Evolutionary conservation across 2,113 vertebrate genomes (phyloP).

Genomic region (Ancistrus triradiatus): DNA sequence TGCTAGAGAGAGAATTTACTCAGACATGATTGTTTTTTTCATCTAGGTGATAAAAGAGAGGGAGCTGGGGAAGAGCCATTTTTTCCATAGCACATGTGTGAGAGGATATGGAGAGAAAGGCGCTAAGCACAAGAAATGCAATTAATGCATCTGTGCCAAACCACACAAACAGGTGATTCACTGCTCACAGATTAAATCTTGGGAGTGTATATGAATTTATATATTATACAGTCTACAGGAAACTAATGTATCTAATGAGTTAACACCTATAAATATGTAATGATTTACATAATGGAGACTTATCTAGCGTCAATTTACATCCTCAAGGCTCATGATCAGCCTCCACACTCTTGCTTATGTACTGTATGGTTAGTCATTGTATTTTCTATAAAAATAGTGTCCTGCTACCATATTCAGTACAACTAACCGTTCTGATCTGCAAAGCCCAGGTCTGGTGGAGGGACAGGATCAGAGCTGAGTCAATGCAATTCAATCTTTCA

Average conservation of each 20-base stretch:
- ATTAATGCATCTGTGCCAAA: constrained; percentile 25
- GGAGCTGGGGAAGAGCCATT: constrained; percentile 10
- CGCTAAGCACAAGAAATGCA: constrained; percentile 33
- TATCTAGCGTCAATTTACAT: background rate
- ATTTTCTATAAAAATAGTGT: background rate
- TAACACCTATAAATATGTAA: background rate
- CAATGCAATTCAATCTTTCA: constrained; percentile 65
- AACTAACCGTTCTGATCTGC: constrained; percentile 9
- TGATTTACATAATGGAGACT: background rate
- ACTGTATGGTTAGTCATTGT: background rate
- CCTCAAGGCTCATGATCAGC: background rate
- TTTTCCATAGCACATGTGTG: constrained; percentile 23
- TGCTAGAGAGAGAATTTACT: background rate
- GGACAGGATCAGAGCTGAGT: constrained; percentile 61
- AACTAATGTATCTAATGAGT: background rate
- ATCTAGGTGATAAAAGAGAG: constrained; percentile 1
- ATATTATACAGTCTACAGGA: too few relatives aligned
- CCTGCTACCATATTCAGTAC: background rate
- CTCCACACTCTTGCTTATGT: background rate
- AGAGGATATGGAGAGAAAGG: constrained; percentile 11
- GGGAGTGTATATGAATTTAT: too few relatives aligned
- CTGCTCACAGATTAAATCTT: constrained; percentile 24
- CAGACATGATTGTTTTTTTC: background rate
- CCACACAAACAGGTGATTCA: background rate
- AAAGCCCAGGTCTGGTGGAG: constrained; percentile 26